phyloP scores from a whole-genome alignment of 2,113 vertebrate species.

The Rhabdomys dilectus region DNA sequence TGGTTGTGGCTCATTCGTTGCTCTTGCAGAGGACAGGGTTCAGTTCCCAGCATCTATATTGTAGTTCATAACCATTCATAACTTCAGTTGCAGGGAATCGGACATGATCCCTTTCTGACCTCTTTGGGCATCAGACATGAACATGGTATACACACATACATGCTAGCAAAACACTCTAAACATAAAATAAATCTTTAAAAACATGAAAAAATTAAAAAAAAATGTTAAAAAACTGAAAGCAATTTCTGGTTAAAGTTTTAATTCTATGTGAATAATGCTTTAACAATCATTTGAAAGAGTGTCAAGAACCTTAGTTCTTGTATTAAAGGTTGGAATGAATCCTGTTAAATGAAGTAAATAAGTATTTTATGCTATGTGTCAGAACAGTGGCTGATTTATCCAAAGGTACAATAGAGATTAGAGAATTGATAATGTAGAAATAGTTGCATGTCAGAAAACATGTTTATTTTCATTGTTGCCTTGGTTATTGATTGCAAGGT shows the following conservation, averaged over 20 bases:
- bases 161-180: not conserved
- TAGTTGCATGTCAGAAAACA: slow-evolving; percentile 12
- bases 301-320: not conserved
- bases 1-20: not conserved
- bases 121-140: not conserved
- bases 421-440: slow-evolving; percentile 6
- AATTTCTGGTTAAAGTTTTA: not conserved
- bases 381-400: not conserved
- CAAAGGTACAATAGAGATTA: not conserved
- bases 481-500: slow-evolving; percentile 15
- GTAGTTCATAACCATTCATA: not conserved
- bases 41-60: not conserved
- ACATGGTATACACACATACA: too few species aligned
- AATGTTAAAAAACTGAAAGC: not conserved
- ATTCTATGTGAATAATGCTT: slow-evolving; percentile 15
- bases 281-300: not conserved
- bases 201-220: not conserved
- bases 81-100: not conserved
- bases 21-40: not conserved
- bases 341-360: not conserved
- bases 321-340: not conserved
- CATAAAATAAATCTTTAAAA: not conserved
- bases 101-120: not conserved
- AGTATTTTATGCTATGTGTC: slow-evolving; percentile 27
- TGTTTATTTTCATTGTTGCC: slow-evolving; percentile 47